Conservation (phyloP, 2,797 vertebrate genomes). For the Sebastiscus tertius region DNA sequence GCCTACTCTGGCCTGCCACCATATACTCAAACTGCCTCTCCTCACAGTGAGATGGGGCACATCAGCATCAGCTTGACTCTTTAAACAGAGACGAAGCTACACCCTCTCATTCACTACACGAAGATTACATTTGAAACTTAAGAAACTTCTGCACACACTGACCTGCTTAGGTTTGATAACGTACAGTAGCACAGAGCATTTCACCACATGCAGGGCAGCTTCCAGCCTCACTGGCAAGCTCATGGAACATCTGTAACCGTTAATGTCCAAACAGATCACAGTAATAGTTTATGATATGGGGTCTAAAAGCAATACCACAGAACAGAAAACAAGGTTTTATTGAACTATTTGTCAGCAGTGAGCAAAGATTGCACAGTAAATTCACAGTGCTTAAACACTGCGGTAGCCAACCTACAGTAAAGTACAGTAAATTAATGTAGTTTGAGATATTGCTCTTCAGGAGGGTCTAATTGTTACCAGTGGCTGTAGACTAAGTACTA, state of each 20-base stretch:
- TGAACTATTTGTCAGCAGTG: constrained; percentile 36
- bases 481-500: neutral
- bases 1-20: constrained; percentile 34
- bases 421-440: constrained; percentile 28
- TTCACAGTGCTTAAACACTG: constrained; percentile 24
- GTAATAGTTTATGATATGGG: constrained; percentile 37
- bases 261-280: constrained; percentile 42
- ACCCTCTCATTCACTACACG: neutral
- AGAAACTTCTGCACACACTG: neutral
- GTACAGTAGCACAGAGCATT: neutral
- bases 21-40: constrained; percentile 39
- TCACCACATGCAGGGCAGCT: neutral
- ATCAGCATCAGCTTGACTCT: constrained; percentile 20
- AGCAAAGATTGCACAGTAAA: constrained; percentile 27
- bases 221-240: constrained; percentile 14
- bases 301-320: constrained; percentile 24
- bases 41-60: constrained; percentile 20
- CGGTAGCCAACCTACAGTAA: neutral
- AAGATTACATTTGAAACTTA: neutral
- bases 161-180: constrained; percentile 12
- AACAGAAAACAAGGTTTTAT: constrained; percentile 47
- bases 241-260: constrained; percentile 31
- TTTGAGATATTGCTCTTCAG: constrained; percentile 26
- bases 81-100: neutral
- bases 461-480: constrained; percentile 17